Percentiles rank a stretch among this genome's conserved stretches.
These are phyloP conservation scores for Netelia virgata DNA, from an alignment of 2,888 invertebrate genomes.

Conservation along the genomic window DNA sequence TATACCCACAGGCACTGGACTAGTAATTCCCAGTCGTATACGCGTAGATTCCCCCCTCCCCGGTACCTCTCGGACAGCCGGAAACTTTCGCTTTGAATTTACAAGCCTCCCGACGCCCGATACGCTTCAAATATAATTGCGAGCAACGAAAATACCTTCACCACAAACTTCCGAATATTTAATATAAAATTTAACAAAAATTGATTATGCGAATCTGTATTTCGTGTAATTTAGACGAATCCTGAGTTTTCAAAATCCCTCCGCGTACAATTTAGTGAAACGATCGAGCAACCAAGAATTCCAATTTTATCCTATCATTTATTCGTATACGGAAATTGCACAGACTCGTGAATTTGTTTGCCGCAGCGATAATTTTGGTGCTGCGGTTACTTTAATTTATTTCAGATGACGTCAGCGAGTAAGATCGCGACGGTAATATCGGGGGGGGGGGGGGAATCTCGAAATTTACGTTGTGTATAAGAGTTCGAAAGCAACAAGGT, in stretches of 20 bases:
- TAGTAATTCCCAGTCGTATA: neutral
- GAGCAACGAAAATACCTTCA: constrained; percentile 59
- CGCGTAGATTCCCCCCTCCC: constrained; percentile 34
- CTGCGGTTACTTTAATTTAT: neutral
- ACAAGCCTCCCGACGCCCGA: constrained; percentile 61
- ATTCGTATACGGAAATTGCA: too few species aligned
- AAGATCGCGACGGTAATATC: constrained; percentile 1
- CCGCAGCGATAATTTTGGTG: neutral
- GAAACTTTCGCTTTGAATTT: constrained; percentile 68
- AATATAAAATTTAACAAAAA: too few species aligned
- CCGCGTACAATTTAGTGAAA: too few species aligned
- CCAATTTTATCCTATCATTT: too few species aligned
- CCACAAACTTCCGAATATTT: constrained; percentile 46
- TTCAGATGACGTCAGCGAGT: neutral
- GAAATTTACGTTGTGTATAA: constrained; percentile 34
- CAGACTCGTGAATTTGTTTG: too few species aligned
- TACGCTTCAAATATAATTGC: constrained; percentile 66
- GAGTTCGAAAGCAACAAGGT: constrained; percentile 44
- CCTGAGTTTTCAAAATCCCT: too few species aligned
- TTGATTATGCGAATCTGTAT: too few species aligned
- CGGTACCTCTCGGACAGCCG: constrained; percentile 31
- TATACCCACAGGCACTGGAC: constrained; percentile 4
- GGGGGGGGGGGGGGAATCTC: neutral
- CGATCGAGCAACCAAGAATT: too few species aligned
- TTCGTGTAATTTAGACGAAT: too few species aligned